These are phyloP conservation scores for Polydesmus complanatus DNA, from an alignment of 2,888 invertebrate genomes.

Conservation along the genomic window DNA sequence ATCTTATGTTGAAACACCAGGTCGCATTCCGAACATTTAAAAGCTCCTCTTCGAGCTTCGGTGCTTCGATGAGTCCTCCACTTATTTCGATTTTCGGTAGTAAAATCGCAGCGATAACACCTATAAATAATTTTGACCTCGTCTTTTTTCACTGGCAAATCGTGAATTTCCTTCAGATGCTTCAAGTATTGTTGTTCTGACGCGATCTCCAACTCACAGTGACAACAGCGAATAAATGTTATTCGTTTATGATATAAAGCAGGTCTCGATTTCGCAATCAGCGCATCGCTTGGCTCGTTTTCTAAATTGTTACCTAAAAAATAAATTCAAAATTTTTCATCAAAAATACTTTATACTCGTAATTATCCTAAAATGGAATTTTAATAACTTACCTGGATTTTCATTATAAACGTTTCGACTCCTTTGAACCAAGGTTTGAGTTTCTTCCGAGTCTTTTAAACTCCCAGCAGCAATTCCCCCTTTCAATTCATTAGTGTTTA, in stretches of 20 bases:
- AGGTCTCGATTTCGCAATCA: neutral
- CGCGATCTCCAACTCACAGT: neutral
- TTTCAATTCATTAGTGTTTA: neutral
- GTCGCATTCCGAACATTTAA: neutral
- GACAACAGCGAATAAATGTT: neutral
- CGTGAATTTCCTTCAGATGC: neutral
- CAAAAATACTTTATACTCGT: too few relatives aligned
- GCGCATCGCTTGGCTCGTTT: too few relatives aligned
- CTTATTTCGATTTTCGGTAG: neutral
- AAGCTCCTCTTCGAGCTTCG: neutral
- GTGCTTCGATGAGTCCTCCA: neutral
- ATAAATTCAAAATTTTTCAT: too few relatives aligned
- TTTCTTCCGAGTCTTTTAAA: too few relatives aligned
- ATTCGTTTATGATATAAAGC: neutral
- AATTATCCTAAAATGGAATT: neutral
- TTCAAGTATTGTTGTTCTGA: neutral
- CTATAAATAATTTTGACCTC: neutral
- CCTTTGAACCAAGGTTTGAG: neutral
- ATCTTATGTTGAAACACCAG: neutral
- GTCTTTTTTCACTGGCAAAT: neutral
- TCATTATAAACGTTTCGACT: neutral
- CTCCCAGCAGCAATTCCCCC: neutral
- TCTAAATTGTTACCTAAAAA: too few relatives aligned
- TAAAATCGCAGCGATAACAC: neutral
- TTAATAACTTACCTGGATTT: too few relatives aligned